Base-by-base conservation (phyloP, 2,797 vertebrate genomes). In the Sebastes dallii region DNA sequence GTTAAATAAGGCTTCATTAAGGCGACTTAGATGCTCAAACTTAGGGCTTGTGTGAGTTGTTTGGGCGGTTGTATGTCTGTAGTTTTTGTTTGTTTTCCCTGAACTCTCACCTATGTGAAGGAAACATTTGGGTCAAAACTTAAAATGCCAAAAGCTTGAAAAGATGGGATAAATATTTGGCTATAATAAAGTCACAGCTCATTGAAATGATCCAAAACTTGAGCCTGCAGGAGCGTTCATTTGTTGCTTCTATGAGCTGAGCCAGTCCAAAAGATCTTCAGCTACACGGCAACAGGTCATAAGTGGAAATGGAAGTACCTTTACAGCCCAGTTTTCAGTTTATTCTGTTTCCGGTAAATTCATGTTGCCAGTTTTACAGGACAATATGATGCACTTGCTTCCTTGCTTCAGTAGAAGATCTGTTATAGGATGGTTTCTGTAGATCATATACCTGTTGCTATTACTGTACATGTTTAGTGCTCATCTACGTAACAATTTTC, bases 151-250 rank as follows among this genome's bases (percentile, higher is more conserved):
- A 83, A 75, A 73, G 55, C 55, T 74, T 52, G 24, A 54, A 78
- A 65, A 54, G 24, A 69, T 24, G 8, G 58, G 16, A 59, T 62
- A 52, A 74, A 83, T 86, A 81, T 82, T 88, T 86, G 75, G 50
- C 66, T 30, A 60, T 80, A 71, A 75, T 80, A 54, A 82, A 78
- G 71, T 71, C 80, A 65, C 88, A 88, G 81, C 81, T 80, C 84
- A 87, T 78, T 72, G 59, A 22, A 82, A 56, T 80, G 75, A 83
- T 78, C 66, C 72, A 82, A 75, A 75, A 56, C 76, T 75, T 76
- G 83, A 77, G 73, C 82, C 77, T 42, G 66, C 54, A 70, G 65
- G 29, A 80, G 65, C 8, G 4, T 74, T 87, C 80, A 84, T 88
- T 75, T 81, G 78, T 59, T 84, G 79, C 76, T 74, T n/a, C 69